phyloP scores from a whole-genome alignment of 2,797 vertebrate species.

The Yasuhikotakia modesta region DNA sequence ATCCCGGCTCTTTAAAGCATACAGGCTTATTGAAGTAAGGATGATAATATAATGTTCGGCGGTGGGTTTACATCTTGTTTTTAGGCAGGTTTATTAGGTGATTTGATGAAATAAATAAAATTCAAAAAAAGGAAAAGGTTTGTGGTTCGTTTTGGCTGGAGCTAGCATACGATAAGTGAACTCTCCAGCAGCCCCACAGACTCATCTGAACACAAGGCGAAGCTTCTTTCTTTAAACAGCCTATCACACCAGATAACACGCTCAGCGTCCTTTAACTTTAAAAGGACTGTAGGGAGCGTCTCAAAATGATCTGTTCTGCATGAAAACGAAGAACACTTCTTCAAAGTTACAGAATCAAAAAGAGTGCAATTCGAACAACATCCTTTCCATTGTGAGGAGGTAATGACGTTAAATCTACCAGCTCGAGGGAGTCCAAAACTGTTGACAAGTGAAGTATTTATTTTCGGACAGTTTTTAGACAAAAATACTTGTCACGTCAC shows the following conservation, averaged over 20 bases:
- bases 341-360: neutral
- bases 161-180: slow-evolving; percentile 72
- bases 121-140: slow-evolving; percentile 53
- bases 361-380: neutral
- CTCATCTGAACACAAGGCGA: slow-evolving; percentile 67
- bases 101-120: slow-evolving; percentile 65
- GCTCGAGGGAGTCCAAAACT: neutral
- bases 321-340: neutral
- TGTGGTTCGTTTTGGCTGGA: slow-evolving; percentile 72
- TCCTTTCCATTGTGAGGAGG: neutral
- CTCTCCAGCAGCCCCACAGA: slow-evolving; percentile 77
- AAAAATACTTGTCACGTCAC: neutral
- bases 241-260: slow-evolving; percentile 65
- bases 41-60: slow-evolving; percentile 70
- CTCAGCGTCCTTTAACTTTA: slow-evolving; percentile 81
- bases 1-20: slow-evolving; percentile 77
- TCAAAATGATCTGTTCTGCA: slow-evolving; percentile 1
- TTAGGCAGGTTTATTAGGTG: slow-evolving; percentile 59
- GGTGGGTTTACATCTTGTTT: slow-evolving; percentile 85
- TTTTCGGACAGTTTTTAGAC: neutral
- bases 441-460: neutral
- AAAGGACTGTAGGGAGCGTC: slow-evolving; percentile 65
- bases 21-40: slow-evolving; percentile 78
- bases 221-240: slow-evolving; percentile 73
- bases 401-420: neutral